Conservation (phyloP, 2,797 vertebrate species). For the Xerus rutilus region DNA sequence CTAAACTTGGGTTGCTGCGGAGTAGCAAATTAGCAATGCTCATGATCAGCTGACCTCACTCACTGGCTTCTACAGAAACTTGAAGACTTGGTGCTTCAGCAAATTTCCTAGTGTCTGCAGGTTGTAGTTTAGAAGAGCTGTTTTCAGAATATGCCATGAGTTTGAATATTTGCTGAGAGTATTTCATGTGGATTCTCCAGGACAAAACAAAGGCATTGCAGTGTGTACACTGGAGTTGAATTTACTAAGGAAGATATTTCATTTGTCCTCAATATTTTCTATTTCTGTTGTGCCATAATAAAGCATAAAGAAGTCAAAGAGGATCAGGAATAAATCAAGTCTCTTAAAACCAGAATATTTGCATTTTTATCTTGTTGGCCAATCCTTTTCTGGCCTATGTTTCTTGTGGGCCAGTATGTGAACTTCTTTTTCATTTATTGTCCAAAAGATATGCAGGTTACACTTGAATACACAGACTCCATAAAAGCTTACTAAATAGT, state of each 20-base stretch:
- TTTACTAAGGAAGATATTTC: background rate
- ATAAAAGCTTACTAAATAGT: background rate
- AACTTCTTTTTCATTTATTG: background rate
- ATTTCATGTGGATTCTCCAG: background rate
- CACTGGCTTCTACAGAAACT: background rate
- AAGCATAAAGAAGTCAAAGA: constrained; percentile 11
- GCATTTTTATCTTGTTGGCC: background rate
- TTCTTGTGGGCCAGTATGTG: background rate
- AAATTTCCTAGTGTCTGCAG: background rate
- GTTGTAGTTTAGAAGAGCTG: background rate
- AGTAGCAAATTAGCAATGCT: background rate
- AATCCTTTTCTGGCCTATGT: background rate
- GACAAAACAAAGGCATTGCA: background rate
- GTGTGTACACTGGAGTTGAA: background rate
- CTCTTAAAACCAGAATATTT: constrained; percentile 6
- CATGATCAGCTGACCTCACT: background rate
- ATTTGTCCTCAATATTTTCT: background rate
- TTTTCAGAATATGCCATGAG: background rate
- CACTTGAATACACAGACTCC: background rate
- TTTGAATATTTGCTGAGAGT: background rate
- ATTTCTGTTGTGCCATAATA: background rate
- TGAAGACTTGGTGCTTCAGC: background rate
- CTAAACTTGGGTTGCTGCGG: background rate
- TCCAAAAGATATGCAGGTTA: background rate
- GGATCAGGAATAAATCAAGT: background rate